Conservation (phyloP, 2,888 invertebrate species). For the Lasius platythorax region DNA sequence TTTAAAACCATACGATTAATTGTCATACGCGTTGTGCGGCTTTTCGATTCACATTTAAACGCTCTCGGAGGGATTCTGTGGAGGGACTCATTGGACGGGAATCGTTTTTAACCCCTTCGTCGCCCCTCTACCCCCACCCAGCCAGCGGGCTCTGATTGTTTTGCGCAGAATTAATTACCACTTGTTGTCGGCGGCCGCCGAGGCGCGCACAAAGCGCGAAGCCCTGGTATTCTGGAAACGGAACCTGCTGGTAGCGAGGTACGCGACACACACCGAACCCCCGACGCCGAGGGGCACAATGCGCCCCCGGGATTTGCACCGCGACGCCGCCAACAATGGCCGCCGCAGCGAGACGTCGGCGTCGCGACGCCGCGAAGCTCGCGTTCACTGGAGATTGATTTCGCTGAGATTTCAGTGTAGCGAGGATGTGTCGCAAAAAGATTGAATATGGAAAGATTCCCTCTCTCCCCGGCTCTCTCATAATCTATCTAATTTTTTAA, state of each 20-base stretch:
- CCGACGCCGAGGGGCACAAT: constrained; percentile 64
- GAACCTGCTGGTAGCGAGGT: constrained; percentile 70
- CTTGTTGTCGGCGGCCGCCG: constrained; percentile 77
- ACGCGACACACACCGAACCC: constrained; percentile 46
- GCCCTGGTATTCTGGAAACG: constrained; percentile 76
- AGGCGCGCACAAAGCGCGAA: constrained; percentile 79
- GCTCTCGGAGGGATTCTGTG: constrained; percentile 12
- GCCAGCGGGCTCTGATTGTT: constrained; percentile 76
- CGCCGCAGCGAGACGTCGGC: constrained; percentile 53
- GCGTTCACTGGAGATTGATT: constrained; percentile 31
- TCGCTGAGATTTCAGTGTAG: constrained; percentile 15
- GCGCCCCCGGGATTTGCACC: constrained; percentile 31
- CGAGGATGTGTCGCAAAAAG: neutral
- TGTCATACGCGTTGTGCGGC: neutral
- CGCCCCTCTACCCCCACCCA: constrained; percentile 13
- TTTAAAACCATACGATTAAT: neutral
- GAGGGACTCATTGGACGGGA: neutral
- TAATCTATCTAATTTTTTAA: too few species aligned
- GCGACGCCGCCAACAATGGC: constrained; percentile 59
- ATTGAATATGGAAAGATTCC: too few species aligned
- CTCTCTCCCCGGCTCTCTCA: too few species aligned
- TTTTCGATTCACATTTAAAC: constrained; percentile 15
- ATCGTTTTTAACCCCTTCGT: constrained; percentile 56
- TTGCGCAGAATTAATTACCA: constrained; percentile 83
- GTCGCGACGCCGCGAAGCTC: constrained; percentile 44